These are phyloP conservation scores for Leptopilina clavipes DNA, from an alignment of 1,140 invertebrate species.

Conservation along the genomic window DNA sequence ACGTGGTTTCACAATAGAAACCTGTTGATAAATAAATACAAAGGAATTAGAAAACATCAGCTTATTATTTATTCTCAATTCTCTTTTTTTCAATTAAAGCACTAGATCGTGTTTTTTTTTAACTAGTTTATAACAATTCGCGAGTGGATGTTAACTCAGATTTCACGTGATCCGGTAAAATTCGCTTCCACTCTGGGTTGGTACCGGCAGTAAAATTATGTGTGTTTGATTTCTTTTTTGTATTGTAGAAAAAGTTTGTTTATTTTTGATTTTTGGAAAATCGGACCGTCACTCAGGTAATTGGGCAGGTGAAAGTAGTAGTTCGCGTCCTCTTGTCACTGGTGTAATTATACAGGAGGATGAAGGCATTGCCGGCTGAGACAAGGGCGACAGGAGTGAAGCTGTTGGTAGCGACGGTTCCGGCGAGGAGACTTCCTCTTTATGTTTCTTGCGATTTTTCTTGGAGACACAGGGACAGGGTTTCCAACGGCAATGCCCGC, in stretches of 20 bases:
- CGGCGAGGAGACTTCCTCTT: slow-evolving; percentile 51
- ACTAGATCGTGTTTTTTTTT: slow-evolving; percentile 57
- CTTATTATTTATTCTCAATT: slow-evolving; percentile 38
- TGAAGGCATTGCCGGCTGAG: slow-evolving; percentile 50
- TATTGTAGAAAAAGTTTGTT: slow-evolving; percentile 59
- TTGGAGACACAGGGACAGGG: slow-evolving; percentile 57
- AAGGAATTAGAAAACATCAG: slow-evolving; percentile 24
- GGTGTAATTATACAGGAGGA: slow-evolving; percentile 53
- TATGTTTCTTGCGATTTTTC: slow-evolving; percentile 60
- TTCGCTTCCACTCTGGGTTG: slow-evolving; percentile 51
- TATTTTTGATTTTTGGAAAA: slow-evolving; percentile 15
- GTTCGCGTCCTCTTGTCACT: slow-evolving; percentile 62
- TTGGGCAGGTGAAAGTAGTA: slow-evolving; percentile 68
- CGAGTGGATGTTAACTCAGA: slow-evolving; percentile 48
- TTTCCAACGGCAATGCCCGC: slow-evolving; percentile 66
- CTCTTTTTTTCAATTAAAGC: slow-evolving; percentile 55
- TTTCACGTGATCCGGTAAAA: slow-evolving; percentile 40
- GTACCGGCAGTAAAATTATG: slow-evolving; percentile 66
- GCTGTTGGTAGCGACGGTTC: slow-evolving; percentile 57
- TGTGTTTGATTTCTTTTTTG: slow-evolving; percentile 51
- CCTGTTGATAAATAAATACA: not conserved
- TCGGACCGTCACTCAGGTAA: slow-evolving; percentile 61
- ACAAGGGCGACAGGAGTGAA: slow-evolving; percentile 57
- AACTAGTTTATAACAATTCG: slow-evolving; percentile 57
- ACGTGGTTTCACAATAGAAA: too few relatives aligned